Evolutionary conservation across 2,113 vertebrate genomes (phyloP).

Genomic region (Ardeotis arabs): DNA sequence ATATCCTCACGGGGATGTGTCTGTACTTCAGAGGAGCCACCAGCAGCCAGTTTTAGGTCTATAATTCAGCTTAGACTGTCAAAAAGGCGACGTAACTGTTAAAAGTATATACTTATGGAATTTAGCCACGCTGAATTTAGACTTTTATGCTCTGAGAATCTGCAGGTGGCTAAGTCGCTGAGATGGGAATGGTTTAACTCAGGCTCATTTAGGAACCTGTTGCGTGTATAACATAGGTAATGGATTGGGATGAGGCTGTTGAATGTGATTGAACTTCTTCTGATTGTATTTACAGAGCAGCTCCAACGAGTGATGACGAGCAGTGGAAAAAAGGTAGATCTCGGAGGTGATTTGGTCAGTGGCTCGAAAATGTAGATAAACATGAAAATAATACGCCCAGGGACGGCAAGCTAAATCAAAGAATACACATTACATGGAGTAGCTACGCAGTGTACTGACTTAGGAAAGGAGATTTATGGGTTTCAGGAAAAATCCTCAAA

Average conservation of each 20-base stretch:
- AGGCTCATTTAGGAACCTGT: not conserved
- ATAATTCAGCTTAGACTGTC: not conserved
- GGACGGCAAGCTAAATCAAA: not conserved
- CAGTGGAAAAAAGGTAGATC: not conserved
- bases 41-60: not conserved
- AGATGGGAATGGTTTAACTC: not conserved
- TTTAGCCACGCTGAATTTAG: not conserved
- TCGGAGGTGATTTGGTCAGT: not conserved
- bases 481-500: not conserved
- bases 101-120: not conserved
- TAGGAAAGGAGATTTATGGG: not conserved
- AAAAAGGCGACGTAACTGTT: rapidly evolving
- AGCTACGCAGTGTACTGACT: rapidly evolving
- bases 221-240: not conserved
- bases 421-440: not conserved
- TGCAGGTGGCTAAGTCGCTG: not conserved
- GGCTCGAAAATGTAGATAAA: not conserved
- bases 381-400: not conserved
- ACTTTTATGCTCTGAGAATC: not conserved
- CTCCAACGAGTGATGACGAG: not conserved
- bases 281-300: not conserved
- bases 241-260: not conserved
- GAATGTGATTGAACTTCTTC: not conserved
- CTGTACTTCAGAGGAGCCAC: not conserved
- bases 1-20: rapidly evolving